Evolutionary conservation across 1,140 invertebrate species (phyloP).

Genomic region (Halictus rubicundus): DNA sequence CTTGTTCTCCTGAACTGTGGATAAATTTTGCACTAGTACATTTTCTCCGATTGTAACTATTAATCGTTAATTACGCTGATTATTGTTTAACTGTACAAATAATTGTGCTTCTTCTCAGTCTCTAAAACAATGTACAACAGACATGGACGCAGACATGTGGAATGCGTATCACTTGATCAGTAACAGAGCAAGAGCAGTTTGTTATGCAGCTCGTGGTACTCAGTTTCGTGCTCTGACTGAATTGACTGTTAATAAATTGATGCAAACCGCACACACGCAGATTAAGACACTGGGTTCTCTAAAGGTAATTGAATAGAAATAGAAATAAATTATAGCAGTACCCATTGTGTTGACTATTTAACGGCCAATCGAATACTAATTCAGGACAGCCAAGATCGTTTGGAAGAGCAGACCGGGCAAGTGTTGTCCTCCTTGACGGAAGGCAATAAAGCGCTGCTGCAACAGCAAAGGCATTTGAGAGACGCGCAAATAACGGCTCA

Average conservation of each 20-base stretch:
- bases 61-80: too few relatives aligned
- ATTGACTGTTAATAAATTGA: slow-evolving; percentile 85
- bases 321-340: not conserved
- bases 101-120: slow-evolving; percentile 72
- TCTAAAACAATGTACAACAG: slow-evolving; percentile 83
- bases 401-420: slow-evolving; percentile 80
- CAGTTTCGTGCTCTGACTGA: slow-evolving; percentile 86
- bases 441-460: slow-evolving; percentile 80
- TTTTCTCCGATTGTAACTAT: too few relatives aligned
- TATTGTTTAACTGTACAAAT: too few relatives aligned
- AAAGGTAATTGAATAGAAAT: slow-evolving; percentile 70
- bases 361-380: slow-evolving; percentile 10
- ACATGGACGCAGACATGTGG: slow-evolving; percentile 87
- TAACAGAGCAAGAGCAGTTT: slow-evolving; percentile 86
- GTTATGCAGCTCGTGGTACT: slow-evolving; percentile 84
- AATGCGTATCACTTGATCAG: slow-evolving; percentile 87
- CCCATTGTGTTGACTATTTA: not conserved
- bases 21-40: not conserved
- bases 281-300: slow-evolving; percentile 71
- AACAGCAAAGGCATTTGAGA: slow-evolving; percentile 81
- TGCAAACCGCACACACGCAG: slow-evolving; percentile 80
- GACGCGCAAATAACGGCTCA: slow-evolving; percentile 80
- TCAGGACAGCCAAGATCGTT: slow-evolving; percentile 81
- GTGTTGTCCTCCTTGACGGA: slow-evolving; percentile 79
- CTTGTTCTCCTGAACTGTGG: not conserved